phyloP scores from a whole-genome alignment of 2,797 vertebrate species.

The Poecilia gillii region DNA sequence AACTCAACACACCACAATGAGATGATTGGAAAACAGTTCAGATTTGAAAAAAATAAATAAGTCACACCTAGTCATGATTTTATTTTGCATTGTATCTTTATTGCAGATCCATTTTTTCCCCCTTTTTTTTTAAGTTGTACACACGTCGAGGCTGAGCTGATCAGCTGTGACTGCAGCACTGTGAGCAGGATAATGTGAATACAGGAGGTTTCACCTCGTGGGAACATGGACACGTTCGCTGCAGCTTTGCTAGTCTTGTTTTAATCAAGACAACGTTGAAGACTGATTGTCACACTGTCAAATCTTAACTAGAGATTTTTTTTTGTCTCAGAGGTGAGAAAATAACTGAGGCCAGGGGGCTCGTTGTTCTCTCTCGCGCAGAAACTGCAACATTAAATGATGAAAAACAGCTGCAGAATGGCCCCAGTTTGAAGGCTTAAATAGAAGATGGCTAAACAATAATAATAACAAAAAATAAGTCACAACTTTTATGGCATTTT shows the following conservation, averaged over 20 bases:
- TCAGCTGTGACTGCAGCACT: conserved; percentile 26
- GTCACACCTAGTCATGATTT: neutral
- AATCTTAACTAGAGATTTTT: conserved; percentile 5
- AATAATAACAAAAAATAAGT: conserved; percentile 32
- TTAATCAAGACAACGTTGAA: conserved; percentile 39
- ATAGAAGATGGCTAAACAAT: conserved; percentile 28
- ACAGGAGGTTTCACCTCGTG: conserved; percentile 29
- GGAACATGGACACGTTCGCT: conserved; percentile 2
- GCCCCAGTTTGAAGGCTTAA: conserved; percentile 20
- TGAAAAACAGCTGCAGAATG: neutral
- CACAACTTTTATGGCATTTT: conserved; percentile 19
- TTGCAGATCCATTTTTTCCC: conserved; percentile 60
- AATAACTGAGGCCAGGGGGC: conserved; percentile 13
- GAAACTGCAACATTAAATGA: conserved; percentile 30
- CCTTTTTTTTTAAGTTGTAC: conserved; percentile 43
- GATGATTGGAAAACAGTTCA: neutral
- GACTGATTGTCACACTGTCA: conserved; percentile 68
- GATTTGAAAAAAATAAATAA: neutral
- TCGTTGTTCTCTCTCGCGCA: conserved; percentile 11
- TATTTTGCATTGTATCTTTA: conserved; percentile 64
- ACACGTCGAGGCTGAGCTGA: conserved; percentile 55
- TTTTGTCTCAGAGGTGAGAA: neutral
- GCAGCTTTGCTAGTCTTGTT: conserved; percentile 31
- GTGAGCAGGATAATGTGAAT: conserved; percentile 46
- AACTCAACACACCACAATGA: neutral